Base-by-base conservation (phyloP, 2,888 invertebrate species). In the Marronus borbonicus region DNA sequence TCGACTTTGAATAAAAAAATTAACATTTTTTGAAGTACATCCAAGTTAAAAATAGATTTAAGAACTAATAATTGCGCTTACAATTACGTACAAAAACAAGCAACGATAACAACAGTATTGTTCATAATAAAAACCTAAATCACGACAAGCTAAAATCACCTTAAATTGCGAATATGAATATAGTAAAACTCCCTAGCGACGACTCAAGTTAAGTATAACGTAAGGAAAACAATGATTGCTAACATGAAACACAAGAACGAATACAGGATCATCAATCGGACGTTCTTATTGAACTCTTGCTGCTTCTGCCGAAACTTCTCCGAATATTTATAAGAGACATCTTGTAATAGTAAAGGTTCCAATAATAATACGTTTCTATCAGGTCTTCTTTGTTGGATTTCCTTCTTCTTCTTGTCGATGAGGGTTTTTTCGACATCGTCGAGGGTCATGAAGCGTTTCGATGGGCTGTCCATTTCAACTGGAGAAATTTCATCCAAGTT, bases 211-310 rank as follows among this genome's bases (percentile, higher is more conserved):
- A 91, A 90, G 86, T 91, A 91, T 81, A 91, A 89, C 81, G 90
- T 87, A 84, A 91, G 91, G 87, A 91, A 91, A 55, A 91, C 90
- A 78, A 90, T 87, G 80, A 90, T 88, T 68, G 89, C 89, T 83
- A 91, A 85, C 78, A 90, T 86, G 82, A 91, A 89, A 84, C 91
- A 91, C 58, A 90, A 89, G 76, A 90, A 86, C 49, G 91, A 91
- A 84, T 92, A 90, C 79, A 91, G 90, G 82, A 93, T 90, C 84
- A 92, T 88, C 81, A 91, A 89, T 84, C 89, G 88, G 28, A 90
- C 87, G 80, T 91, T 89, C 83, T 90, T 90, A 55, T 89, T 88
- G 80, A 90, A 89, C 81, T 91, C 90, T 8, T 86, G 85, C 78
- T 86, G 84, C 78, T 84, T 86, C 79, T 86, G 79, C 60, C 84